Conservation (phyloP, 1,140 invertebrate species). For the Araneus ventricosus region DNA sequence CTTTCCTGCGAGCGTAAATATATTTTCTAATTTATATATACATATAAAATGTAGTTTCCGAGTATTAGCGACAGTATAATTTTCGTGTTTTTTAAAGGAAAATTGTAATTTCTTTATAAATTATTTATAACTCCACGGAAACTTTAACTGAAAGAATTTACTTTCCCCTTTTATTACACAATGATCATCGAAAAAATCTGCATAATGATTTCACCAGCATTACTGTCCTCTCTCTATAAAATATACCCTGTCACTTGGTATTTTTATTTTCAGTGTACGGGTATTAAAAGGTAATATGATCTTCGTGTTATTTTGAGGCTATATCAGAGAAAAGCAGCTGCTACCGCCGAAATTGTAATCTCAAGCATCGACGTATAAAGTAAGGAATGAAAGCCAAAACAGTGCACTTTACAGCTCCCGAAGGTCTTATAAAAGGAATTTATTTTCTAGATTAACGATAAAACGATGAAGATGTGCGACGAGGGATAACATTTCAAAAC, state of each 20-base stretch:
- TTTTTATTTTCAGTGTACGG: neutral
- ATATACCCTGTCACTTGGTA: neutral
- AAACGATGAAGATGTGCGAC: constrained; percentile 42
- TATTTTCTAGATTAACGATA: constrained; percentile 58
- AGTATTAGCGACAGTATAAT: too few relatives aligned
- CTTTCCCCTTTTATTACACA: too few relatives aligned
- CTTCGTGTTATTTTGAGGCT: neutral
- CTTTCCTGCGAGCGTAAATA: too few relatives aligned
- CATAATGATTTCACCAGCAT: too few relatives aligned
- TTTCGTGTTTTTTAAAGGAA: too few relatives aligned
- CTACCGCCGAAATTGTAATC: constrained; percentile 7
- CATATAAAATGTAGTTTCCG: too few relatives aligned
- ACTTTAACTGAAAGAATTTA: too few relatives aligned
- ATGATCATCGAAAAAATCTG: too few relatives aligned
- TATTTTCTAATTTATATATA: too few relatives aligned
- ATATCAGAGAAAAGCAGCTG: constrained; percentile 41
- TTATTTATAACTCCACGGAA: too few relatives aligned
- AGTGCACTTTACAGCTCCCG: constrained; percentile 10
- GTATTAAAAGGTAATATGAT: constrained; percentile 14
- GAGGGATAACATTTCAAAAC: neutral
- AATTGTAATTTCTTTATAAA: too few relatives aligned
- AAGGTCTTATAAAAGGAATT: constrained; percentile 48
- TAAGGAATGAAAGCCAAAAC: constrained; percentile 7
- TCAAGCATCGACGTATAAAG: constrained; percentile 29
- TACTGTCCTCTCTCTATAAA: too few relatives aligned